A percentile compares a stretch with the other conserved stretches of the same genome.
Evolutionary conservation across 2,888 invertebrate species (phyloP).

Genomic region (Metopia argyrocephala): DNA sequence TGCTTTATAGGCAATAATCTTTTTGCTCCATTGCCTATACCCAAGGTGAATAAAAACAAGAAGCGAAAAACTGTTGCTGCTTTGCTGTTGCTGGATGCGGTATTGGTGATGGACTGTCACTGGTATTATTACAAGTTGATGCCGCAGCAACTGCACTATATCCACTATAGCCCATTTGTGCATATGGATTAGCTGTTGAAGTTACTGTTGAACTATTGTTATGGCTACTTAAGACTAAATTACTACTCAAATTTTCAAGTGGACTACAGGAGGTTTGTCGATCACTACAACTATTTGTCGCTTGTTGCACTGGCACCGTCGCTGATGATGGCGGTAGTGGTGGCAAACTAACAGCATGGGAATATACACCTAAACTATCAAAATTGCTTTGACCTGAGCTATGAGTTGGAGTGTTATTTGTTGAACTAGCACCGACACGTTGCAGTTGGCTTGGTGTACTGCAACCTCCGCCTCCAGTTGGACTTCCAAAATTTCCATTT

Average conservation of each 20-base stretch:
- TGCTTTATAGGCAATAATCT: too few relatives aligned
- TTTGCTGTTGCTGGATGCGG: constrained; percentile 70
- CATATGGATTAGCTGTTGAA: constrained; percentile 66
- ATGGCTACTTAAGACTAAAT: constrained; percentile 21
- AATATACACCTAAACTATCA: constrained; percentile 63
- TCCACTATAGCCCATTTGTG: constrained; percentile 72
- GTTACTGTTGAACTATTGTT: constrained; percentile 52
- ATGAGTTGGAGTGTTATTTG: constrained; percentile 52
- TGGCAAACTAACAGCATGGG: constrained; percentile 59
- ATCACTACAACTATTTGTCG: constrained; percentile 23
- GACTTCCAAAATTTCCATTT: constrained; percentile 40
- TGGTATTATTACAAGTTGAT: constrained; percentile 58
- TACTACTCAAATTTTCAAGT: constrained; percentile 26
- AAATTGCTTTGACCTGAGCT: constrained; percentile 42
- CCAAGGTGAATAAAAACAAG: constrained; percentile 77
- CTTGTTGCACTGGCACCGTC: constrained; percentile 50
- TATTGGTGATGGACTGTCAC: constrained; percentile 46
- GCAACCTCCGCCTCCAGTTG: constrained; percentile 54
- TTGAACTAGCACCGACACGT: constrained; percentile 50
- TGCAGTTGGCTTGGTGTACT: constrained; percentile 43
- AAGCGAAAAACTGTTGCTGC: constrained; percentile 75
- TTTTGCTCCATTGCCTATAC: constrained; percentile 70
- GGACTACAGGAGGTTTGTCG: constrained; percentile 45
- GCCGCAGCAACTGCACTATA: constrained; percentile 70
- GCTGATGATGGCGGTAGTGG: constrained; percentile 69